Conservation (phyloP, 2,113 vertebrate genomes). For the Marmota flaviventris region DNA sequence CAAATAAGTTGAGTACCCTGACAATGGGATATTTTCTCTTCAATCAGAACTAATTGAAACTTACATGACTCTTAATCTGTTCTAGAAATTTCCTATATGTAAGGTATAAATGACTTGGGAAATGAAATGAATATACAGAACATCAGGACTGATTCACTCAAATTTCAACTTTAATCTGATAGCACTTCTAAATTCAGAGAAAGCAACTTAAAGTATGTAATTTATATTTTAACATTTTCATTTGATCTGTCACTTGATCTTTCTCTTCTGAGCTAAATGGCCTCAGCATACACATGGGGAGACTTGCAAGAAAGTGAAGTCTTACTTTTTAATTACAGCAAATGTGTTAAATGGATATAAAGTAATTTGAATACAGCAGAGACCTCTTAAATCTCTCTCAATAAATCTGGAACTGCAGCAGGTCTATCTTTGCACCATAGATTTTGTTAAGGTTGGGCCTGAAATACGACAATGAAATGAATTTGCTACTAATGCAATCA, state of each 20-base stretch:
- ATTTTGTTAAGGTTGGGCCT: slow-evolving; percentile 84
- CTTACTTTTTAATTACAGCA: slow-evolving; percentile 90
- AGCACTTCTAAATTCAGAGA: slow-evolving; percentile 84
- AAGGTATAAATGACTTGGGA: slow-evolving; percentile 64
- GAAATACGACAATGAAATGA: slow-evolving; percentile 80
- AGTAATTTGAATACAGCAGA: slow-evolving; percentile 88
- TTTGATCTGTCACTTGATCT: slow-evolving; percentile 88
- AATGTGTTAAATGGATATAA: slow-evolving; percentile 89
- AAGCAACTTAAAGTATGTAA: slow-evolving; percentile 78
- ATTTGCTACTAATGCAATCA: slow-evolving; percentile 82
- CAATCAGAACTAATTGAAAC: slow-evolving; percentile 58
- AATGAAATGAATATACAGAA: slow-evolving; percentile 81
- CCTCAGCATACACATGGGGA: slow-evolving; percentile 82
- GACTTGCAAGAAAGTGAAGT: slow-evolving; percentile 82
- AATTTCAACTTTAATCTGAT: slow-evolving; percentile 83
- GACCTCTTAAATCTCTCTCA: slow-evolving; percentile 88
- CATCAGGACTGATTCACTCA: slow-evolving; percentile 79
- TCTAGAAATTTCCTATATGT: not conserved
- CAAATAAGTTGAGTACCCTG: not conserved
- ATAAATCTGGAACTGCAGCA: slow-evolving; percentile 87
- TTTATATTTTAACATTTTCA: slow-evolving; percentile 88
- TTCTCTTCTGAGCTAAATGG: slow-evolving; percentile 87
- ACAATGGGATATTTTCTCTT: slow-evolving; percentile 51
- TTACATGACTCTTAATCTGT: slow-evolving; percentile 68
- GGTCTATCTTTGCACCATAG: slow-evolving; percentile 83